Conservation (phyloP, 2,113 vertebrate genomes). For the Clupea harengus region DNA sequence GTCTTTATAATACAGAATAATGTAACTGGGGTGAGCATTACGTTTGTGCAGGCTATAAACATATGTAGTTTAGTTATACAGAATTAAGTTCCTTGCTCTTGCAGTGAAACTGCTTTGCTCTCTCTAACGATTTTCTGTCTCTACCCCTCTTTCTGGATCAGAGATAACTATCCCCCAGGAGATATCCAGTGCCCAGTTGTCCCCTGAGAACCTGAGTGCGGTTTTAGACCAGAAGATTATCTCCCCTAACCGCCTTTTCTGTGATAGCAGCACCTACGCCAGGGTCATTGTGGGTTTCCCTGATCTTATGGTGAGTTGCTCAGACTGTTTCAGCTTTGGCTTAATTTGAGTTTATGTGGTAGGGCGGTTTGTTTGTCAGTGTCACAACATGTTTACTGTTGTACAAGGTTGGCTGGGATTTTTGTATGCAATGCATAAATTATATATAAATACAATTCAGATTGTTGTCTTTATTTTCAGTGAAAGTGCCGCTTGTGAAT, state of each 20-base stretch:
- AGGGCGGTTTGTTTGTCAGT: neutral
- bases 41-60: too few relatives aligned
- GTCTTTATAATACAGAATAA: too few relatives aligned
- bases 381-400: neutral
- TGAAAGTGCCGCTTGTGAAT: neutral
- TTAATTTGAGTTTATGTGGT: neutral
- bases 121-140: neutral
- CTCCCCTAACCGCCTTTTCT: slow-evolving; percentile 88
- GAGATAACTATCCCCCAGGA: slow-evolving; percentile 71
- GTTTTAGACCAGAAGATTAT: slow-evolving; percentile 89
- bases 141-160: slow-evolving; percentile 56
- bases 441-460: neutral
- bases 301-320: slow-evolving; percentile 86
- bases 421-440: too few relatives aligned
- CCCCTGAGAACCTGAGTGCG: slow-evolving; percentile 87
- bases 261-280: slow-evolving; percentile 79
- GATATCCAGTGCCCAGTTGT: slow-evolving; percentile 83
- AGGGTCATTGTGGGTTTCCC: slow-evolving; percentile 88
- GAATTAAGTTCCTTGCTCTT: too few relatives aligned
- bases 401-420: too few relatives aligned
- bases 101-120: too few relatives aligned
- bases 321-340: neutral
- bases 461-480: neutral
- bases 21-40: too few relatives aligned
- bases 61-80: too few relatives aligned